Percentiles rank a stretch among this genome's conserved stretches.
Conservation (phyloP, 2,888 invertebrate species). For the Meandrusa payeni region DNA sequence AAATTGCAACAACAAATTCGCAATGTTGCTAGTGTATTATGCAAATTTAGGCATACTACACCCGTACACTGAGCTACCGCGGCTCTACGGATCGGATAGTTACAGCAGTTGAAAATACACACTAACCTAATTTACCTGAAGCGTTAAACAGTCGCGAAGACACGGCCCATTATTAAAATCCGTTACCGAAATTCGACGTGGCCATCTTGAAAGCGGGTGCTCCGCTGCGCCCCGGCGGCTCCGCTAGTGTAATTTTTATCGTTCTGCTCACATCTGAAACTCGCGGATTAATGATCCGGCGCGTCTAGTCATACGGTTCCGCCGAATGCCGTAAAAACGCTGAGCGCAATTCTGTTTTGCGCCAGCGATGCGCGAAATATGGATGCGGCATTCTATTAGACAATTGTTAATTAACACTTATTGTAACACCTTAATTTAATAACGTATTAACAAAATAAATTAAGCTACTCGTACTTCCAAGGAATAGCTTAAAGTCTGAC, state of each 20-base stretch:
- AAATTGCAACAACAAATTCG: too few relatives aligned
- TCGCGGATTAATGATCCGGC: slow-evolving; percentile 74
- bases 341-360: slow-evolving; percentile 72
- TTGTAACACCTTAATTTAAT: too few relatives aligned
- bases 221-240: slow-evolving; percentile 42
- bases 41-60: too few relatives aligned
- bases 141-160: not conserved
- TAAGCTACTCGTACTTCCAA: too few relatives aligned
- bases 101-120: not conserved
- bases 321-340: slow-evolving; percentile 78
- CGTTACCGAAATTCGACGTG: slow-evolving; percentile 19
- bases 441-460: too few relatives aligned
- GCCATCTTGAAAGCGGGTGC: slow-evolving; percentile 8
- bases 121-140: not conserved
- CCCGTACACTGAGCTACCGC: too few relatives aligned
- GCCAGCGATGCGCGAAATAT: slow-evolving; percentile 29
- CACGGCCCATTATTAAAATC: slow-evolving; percentile 21
- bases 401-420: too few relatives aligned
- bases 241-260: slow-evolving; percentile 69
- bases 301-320: slow-evolving; percentile 79
- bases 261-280: slow-evolving; percentile 68
- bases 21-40: too few relatives aligned
- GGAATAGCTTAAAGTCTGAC: too few relatives aligned
- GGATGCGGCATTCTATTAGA: slow-evolving; percentile 34
- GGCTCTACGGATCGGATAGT: too few relatives aligned